Evolutionary conservation across 2,797 vertebrate species (phyloP), one percentile per base, ranked within the genome.

Genomic region (Rhinogobio ventralis): DNA sequence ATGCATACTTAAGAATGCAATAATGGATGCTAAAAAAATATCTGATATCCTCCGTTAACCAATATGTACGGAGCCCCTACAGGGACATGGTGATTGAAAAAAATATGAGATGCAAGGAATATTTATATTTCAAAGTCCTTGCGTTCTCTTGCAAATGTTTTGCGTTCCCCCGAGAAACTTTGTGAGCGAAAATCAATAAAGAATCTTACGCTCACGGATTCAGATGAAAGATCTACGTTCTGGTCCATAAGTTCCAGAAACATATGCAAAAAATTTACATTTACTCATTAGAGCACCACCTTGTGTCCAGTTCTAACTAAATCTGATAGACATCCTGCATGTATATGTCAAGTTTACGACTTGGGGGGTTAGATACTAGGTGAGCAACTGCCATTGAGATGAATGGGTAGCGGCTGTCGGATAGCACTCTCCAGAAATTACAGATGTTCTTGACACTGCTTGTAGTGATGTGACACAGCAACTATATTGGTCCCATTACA

Each of bases 381-480:
- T 42, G 53, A 78, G 57, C 9, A 19, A 39, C 30, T 36, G 51
- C 28, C 15, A 79, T 11, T 46, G 57, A 64, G 55, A 62, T 30
- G 57, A 60, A 60, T 42, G n/a, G 9, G 15, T 49, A 64, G 1
- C 11, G 45, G n/a, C 28, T n/a, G 15, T 57, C 13, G 0, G 30
- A 76, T 17, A n/a, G 13, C 25, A 30, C 62, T 66, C 42, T 79
- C 6, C 77, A 64, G 60, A 46, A 79, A 46, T 33, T 30, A 79
- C 45, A 67, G 45, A 67, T 66, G 77, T 36, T 62, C 55, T 77
- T 60, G 33, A 62, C 75, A 57, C 53, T 23, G 33, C 53, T 64
- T 45, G 5, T 6, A 45, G 5, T 74, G 46, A 39, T 62, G 4
- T 78, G 75, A 62, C 39, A 64, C 11, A 4, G 33, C 62, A 55